These are phyloP conservation scores for Drymodes brunneopygia DNA, from an alignment of 2,113 vertebrate species.

Conservation along the genomic window DNA sequence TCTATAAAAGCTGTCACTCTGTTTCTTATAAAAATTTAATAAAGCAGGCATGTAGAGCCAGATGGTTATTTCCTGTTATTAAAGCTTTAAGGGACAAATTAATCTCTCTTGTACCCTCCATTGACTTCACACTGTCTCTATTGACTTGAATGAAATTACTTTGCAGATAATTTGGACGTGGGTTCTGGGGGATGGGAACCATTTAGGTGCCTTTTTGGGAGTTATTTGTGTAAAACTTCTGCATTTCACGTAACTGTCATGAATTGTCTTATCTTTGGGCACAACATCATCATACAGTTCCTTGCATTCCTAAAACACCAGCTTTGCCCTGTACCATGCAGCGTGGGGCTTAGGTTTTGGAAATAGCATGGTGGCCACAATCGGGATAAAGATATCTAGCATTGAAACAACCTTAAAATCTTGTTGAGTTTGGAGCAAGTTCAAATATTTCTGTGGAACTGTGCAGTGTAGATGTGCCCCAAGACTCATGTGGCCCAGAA, in stretches of 20 bases:
- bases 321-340: not conserved
- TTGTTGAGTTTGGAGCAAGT: not conserved
- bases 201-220: not conserved
- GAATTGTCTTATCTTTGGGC: not conserved
- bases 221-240: not conserved
- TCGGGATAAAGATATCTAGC: not conserved
- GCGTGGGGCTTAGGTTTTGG: not conserved
- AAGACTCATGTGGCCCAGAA: not conserved
- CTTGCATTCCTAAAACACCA: not conserved
- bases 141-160: not conserved
- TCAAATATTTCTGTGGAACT: not conserved
- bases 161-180: not conserved
- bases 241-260: not conserved
- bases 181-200: not conserved
- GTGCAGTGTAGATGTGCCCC: not conserved
- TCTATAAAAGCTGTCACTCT: not conserved
- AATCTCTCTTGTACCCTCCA: not conserved
- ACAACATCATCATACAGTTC: not conserved
- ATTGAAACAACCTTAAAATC: accelerated
- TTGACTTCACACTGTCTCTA: not conserved
- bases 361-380: not conserved
- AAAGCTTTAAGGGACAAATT: conserved; percentile 18
- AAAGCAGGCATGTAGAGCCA: not conserved
- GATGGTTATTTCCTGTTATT: conserved; percentile 39
- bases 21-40: conserved; percentile 35